Percentiles rank a stretch among this genome's conserved stretches.
These are phyloP conservation scores for Ormyrus rosae DNA, from an alignment of 2,888 invertebrate species.

Conservation along the genomic window DNA sequence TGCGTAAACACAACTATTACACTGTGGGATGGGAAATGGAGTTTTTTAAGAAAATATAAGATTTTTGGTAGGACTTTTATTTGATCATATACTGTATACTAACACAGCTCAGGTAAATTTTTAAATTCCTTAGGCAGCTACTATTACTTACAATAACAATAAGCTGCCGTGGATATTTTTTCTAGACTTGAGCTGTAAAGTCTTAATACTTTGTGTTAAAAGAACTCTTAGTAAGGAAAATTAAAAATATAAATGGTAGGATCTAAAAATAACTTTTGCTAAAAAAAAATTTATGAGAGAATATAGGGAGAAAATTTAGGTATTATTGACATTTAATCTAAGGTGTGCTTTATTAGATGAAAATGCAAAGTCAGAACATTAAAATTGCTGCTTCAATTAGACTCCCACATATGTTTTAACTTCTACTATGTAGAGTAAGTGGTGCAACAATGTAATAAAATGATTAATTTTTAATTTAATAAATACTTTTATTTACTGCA, in stretches of 20 bases:
- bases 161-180: slow-evolving; percentile 70
- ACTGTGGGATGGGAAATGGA: too few relatives aligned
- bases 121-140: slow-evolving; percentile 63
- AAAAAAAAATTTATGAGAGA: neutral
- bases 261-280: neutral
- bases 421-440: slow-evolving; percentile 3
- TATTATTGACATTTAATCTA: slow-evolving; percentile 5
- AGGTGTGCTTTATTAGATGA: slow-evolving; percentile 24
- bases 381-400: slow-evolving; percentile 2
- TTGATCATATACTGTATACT: neutral
- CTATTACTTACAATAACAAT: neutral
- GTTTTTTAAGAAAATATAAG: too few relatives aligned
- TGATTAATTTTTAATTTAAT: neutral
- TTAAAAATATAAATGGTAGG: neutral
- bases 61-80: neutral
- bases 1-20: too few relatives aligned
- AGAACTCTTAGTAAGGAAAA: slow-evolving; percentile 1
- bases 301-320: neutral
- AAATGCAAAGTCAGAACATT: slow-evolving; percentile 6
- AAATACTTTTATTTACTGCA: neutral
- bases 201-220: neutral
- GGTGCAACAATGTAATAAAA: slow-evolving; percentile 24
- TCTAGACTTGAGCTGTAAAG: slow-evolving; percentile 68
- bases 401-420: neutral
- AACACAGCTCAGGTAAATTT: slow-evolving; percentile 38